These are phyloP conservation scores for Diadromus collaris DNA, from an alignment of 2,888 invertebrate genomes.

Conservation along the genomic window DNA sequence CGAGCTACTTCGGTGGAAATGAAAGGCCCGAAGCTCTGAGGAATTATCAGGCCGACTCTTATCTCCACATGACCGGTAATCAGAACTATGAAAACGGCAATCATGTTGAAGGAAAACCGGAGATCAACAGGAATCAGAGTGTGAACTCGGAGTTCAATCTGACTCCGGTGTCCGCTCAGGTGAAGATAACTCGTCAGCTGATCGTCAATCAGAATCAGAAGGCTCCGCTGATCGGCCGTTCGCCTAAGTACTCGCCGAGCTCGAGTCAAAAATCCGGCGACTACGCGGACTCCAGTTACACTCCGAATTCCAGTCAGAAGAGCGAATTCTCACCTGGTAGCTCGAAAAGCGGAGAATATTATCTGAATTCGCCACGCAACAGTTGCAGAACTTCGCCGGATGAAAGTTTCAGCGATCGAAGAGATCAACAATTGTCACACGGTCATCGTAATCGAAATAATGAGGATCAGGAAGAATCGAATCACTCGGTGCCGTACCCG, in stretches of 20 bases:
- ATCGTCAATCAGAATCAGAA: conserved; percentile 70
- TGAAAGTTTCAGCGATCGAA: conserved; percentile 59
- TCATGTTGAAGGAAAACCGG: conserved; percentile 56
- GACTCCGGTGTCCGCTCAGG: conserved; percentile 73
- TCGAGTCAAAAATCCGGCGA: conserved; percentile 77
- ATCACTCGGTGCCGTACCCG: conserved; percentile 54
- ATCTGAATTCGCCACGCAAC: conserved; percentile 71
- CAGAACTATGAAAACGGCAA: conserved; percentile 64
- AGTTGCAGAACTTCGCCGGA: conserved; percentile 69
- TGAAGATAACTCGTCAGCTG: conserved; percentile 71
- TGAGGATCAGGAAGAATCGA: conserved; percentile 42
- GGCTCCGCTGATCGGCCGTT: conserved; percentile 66
- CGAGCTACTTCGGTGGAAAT: conserved; percentile 36
- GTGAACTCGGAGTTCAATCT: conserved; percentile 68
- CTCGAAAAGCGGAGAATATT: conserved; percentile 77
- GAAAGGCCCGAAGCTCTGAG: conserved; percentile 22
- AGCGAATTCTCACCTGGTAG: conserved; percentile 77
- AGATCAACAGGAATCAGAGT: conserved; percentile 64
- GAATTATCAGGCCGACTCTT: conserved; percentile 55
- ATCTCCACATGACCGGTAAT: conserved; percentile 48
- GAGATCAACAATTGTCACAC: conserved; percentile 44
- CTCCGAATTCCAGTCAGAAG: conserved; percentile 77
- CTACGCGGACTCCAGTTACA: conserved; percentile 76
- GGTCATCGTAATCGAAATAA: conserved; percentile 16
- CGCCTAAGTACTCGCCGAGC: conserved; percentile 74